A percentile compares a stretch with the other conserved stretches of the same genome.
phyloP scores from a whole-genome alignment of 2,888 invertebrate species.

The Eristalis tenax region DNA sequence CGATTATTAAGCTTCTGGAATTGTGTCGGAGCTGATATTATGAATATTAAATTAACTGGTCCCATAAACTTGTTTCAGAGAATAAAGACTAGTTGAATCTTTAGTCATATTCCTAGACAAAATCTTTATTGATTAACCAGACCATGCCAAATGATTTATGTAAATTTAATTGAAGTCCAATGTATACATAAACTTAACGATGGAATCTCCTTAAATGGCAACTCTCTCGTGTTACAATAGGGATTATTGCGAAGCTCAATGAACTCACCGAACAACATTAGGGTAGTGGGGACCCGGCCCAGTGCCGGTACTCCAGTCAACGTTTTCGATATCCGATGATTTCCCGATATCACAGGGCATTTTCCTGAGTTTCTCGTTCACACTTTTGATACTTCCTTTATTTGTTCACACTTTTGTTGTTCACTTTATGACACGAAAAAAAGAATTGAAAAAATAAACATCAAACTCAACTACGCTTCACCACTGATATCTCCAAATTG shows the following conservation, averaged over 20 bases:
- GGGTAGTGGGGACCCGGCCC: conserved; percentile 80
- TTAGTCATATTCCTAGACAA: not conserved
- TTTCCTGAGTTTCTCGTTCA: conserved; percentile 59
- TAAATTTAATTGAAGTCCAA: not conserved
- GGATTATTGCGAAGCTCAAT: conserved; percentile 26
- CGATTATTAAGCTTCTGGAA: not conserved
- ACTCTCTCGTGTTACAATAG: not conserved
- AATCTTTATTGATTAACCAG: not conserved
- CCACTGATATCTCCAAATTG: not conserved
- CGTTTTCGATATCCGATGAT: conserved; percentile 86
- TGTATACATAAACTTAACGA: not conserved
- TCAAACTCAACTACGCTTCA: conserved; percentile 2
- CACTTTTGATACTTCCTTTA: conserved; percentile 16
- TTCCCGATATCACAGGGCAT: conserved; percentile 87
- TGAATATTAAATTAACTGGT: not conserved
- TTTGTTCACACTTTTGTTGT: conserved; percentile 16
- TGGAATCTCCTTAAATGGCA: conserved; percentile 5
- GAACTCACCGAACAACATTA: conserved; percentile 79
- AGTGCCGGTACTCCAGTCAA: conserved; percentile 83
- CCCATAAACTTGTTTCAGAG: not conserved
- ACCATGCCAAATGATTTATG: not conserved
- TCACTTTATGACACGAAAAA: conserved; percentile 22
- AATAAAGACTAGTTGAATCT: not conserved
- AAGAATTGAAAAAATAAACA: not conserved
- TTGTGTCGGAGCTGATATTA: not conserved